A percentile compares a stretch with the other conserved stretches of the same genome.
These are phyloP conservation scores for Sorex maritimensis DNA, from an alignment of 2,797 vertebrate genomes.

Conservation along the genomic window DNA sequence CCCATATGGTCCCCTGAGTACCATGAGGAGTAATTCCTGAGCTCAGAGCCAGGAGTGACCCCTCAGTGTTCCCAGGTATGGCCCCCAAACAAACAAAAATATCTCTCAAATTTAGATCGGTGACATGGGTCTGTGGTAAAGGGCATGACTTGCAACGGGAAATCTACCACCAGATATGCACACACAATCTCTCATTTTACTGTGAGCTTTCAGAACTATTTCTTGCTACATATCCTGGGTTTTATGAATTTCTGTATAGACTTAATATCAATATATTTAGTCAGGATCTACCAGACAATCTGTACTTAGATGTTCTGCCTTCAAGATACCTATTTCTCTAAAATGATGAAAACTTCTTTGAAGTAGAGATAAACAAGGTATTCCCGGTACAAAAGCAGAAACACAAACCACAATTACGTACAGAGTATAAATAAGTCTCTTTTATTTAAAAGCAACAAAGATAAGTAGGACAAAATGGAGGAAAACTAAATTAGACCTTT, in stretches of 20 bases:
- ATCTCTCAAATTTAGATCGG: too few relatives aligned
- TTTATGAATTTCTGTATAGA: slow-evolving; percentile 16
- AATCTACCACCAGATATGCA: too few relatives aligned
- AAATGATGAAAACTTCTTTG: slow-evolving; percentile 64
- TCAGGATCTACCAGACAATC: slow-evolving; percentile 1
- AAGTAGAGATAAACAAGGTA: slow-evolving; percentile 7
- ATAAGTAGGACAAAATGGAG: slow-evolving; percentile 46
- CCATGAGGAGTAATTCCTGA: too few relatives aligned
- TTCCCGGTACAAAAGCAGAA: slow-evolving; percentile 37
- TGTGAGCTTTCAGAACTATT: not conserved
- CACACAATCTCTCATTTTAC: not conserved
- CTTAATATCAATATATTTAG: slow-evolving; percentile 16
- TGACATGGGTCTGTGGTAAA: too few relatives aligned
- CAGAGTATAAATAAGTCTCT: slow-evolving; percentile 55
- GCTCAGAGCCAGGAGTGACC: too few relatives aligned
- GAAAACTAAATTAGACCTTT: slow-evolving; percentile 46
- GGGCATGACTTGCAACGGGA: too few relatives aligned
- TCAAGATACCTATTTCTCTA: slow-evolving; percentile 22
- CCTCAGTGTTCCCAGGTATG: too few relatives aligned
- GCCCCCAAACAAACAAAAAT: too few relatives aligned
- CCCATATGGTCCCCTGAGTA: too few relatives aligned
- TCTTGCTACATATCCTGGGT: slow-evolving; percentile 3
- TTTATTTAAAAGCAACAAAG: slow-evolving; percentile 37
- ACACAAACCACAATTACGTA: slow-evolving; percentile 54
- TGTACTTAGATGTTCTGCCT: slow-evolving; percentile 17